Evolutionary conservation across 2,113 vertebrate species (phyloP).

Genomic region (Neolamprologus sp.): DNA sequence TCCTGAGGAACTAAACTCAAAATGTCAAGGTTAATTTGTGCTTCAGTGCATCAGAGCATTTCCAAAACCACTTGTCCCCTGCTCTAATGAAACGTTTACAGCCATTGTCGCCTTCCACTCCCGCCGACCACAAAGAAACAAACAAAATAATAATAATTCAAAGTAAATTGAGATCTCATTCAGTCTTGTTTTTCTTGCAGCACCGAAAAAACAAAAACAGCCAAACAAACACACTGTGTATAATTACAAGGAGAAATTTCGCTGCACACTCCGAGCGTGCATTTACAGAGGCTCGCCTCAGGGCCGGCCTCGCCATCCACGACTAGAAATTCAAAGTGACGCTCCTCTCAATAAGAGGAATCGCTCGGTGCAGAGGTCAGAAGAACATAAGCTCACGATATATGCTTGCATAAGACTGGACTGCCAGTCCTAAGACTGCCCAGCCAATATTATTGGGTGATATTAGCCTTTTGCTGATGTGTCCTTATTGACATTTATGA

Average conservation of each 20-base stretch:
- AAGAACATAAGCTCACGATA: neutral
- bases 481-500: neutral
- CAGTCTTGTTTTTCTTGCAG: neutral
- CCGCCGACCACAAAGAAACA: neutral
- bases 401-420: neutral
- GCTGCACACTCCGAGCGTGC: neutral
- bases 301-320: neutral
- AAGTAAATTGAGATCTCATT: neutral
- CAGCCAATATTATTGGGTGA: neutral
- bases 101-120: neutral
- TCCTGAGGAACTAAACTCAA: constrained; percentile 47
- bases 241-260: neutral
- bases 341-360: neutral
- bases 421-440: neutral
- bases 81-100: constrained; percentile 1
- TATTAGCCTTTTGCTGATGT: neutral
- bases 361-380: neutral
- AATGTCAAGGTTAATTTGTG: constrained; percentile 35
- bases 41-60: neutral
- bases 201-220: neutral
- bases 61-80: neutral
- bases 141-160: neutral
- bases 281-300: neutral
- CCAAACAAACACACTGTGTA: neutral
- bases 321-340: neutral